A percentile compares a stretch with the other conserved stretches of the same genome.
Conservation (phyloP, 2,797 vertebrate species). For the Sebastes miniatus region DNA sequence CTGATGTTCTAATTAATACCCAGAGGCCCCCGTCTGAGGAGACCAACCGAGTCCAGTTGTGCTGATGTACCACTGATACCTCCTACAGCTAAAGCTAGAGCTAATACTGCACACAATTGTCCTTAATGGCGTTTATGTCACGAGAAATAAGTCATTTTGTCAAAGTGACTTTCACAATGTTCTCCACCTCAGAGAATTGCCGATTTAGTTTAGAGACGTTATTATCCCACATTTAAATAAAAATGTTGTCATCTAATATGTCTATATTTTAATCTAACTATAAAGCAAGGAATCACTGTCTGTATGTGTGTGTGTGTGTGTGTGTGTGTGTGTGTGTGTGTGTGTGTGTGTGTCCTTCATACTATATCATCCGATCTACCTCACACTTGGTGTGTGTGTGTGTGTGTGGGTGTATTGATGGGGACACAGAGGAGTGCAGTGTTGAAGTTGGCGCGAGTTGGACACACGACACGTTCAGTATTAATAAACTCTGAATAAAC, state of each 20-base stretch:
- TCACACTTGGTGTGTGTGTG: not conserved
- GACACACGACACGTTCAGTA: no score
- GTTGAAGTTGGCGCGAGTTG: no score
- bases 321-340: no score
- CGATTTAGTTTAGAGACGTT: not conserved
- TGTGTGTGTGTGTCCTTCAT: no score
- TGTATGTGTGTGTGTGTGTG: no score
- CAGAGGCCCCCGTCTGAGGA: not conserved
- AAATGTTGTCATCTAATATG: not conserved
- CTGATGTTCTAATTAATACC: slow-evolving; percentile 4
- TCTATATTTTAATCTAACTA: not conserved
- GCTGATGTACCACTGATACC: not conserved
- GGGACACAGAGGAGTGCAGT: no score
- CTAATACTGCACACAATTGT: not conserved
- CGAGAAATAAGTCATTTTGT: not conserved
- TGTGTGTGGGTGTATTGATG: no score
- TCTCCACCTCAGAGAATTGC: not conserved
- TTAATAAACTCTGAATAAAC: no score
- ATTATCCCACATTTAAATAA: not conserved
- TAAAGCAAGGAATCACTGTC: not conserved
- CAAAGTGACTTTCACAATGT: not conserved
- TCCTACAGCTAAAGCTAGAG: not conserved
- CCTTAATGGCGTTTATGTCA: not conserved
- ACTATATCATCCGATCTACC: no score
- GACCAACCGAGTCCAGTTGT: not conserved